Percentiles rank a stretch among this genome's conserved stretches.
Conservation (phyloP, 2,888 invertebrate genomes). For the Meliscaeva auricollis region DNA sequence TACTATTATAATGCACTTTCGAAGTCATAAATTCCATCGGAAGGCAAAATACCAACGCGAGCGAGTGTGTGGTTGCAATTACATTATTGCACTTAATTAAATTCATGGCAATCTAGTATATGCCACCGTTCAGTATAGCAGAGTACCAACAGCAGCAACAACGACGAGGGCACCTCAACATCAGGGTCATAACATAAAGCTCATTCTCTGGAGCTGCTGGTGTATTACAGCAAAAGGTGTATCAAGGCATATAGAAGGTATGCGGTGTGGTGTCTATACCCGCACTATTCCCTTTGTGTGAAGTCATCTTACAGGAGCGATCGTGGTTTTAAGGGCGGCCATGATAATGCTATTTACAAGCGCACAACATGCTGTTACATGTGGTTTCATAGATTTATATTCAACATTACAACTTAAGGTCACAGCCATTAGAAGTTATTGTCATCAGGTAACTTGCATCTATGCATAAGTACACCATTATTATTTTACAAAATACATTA, state of each 20-base stretch:
- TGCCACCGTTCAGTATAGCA: background rate
- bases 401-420: conserved; percentile 8
- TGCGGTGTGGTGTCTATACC: background rate
- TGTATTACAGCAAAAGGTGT: background rate
- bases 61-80: conserved; percentile 66
- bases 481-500: no score
- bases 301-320: conserved; percentile 32
- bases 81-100: conserved; percentile 76
- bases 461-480: background rate
- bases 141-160: background rate
- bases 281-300: background rate
- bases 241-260: background rate
- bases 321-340: conserved; percentile 26
- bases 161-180: background rate
- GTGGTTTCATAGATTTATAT: conserved; percentile 63
- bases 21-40: conserved; percentile 68
- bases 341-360: conserved; percentile 26
- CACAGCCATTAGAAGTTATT: background rate
- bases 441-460: background rate
- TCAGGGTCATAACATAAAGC: conserved; percentile 19
- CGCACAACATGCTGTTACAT: conserved; percentile 36
- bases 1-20: conserved; percentile 73
- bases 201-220: background rate
- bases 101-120: conserved; percentile 66
- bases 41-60: conserved; percentile 57